Evolutionary conservation across 2,113 vertebrate genomes (phyloP).

Genomic region (Phocoena sinus): DNA sequence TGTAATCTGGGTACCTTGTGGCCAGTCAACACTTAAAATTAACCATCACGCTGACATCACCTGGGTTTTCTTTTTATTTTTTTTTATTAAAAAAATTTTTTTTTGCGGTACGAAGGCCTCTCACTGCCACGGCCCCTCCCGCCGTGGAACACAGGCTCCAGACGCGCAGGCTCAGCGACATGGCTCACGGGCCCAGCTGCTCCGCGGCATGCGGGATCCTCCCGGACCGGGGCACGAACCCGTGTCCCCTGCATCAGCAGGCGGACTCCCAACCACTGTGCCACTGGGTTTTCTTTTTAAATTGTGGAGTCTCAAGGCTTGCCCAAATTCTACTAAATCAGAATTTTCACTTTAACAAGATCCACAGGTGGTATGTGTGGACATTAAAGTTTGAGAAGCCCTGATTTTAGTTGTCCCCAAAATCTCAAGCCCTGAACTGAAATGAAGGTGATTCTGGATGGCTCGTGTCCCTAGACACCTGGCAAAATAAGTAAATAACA

Average conservation of each 20-base stretch:
- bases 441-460: background rate
- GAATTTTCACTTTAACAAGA: background rate
- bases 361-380: background rate
- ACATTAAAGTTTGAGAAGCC: background rate
- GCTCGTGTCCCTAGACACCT: background rate
- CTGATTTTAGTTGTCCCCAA: background rate
- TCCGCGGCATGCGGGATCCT: no score
- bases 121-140: no score
- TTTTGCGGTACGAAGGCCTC: no score
- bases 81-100: background rate
- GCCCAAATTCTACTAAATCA: background rate
- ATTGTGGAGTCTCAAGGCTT: background rate
- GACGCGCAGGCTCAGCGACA: no score
- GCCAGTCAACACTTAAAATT: background rate
- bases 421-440: background rate
- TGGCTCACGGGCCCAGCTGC: no score
- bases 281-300: background rate
- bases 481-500: background rate
- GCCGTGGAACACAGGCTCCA: no score
- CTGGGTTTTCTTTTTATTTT: background rate
- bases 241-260: no score
- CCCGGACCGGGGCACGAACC: no score
- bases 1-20: background rate
- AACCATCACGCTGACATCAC: background rate
- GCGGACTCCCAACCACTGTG: no score